A percentile compares a stretch with the other conserved stretches of the same genome.
Conservation (phyloP, 2,888 invertebrate genomes). For the Ryuthela nishihirai region DNA sequence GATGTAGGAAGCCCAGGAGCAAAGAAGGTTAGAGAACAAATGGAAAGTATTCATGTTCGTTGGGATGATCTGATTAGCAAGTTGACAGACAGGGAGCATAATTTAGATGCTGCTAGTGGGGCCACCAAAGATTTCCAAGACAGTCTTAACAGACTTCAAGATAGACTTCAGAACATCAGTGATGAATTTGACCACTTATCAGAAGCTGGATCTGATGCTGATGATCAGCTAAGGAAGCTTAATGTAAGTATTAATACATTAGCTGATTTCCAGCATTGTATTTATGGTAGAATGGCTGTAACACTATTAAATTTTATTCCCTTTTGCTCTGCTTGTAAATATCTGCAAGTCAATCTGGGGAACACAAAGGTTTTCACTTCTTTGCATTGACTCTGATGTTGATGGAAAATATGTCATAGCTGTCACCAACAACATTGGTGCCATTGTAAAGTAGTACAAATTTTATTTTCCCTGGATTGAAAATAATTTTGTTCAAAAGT, state of each 20-base stretch:
- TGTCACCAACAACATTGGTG: too few relatives aligned
- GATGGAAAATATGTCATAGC: too few relatives aligned
- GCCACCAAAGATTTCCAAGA: conserved; percentile 91
- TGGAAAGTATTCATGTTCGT: conserved; percentile 63
- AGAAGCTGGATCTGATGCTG: conserved; percentile 69
- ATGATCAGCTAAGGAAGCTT: conserved; percentile 80
- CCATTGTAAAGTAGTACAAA: too few relatives aligned
- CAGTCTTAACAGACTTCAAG: conserved; percentile 72
- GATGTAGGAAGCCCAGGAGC: conserved; percentile 60
- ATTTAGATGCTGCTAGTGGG: conserved; percentile 84
- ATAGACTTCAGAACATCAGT: conserved; percentile 80
- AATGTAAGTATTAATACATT: conserved; percentile 59
- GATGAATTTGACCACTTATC: conserved; percentile 81
- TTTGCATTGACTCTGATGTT: too few relatives aligned
- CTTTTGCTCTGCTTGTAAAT: too few relatives aligned
- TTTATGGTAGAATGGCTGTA: not conserved
- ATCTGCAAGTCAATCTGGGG: too few relatives aligned
- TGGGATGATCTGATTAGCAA: conserved; percentile 79
- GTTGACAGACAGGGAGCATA: conserved; percentile 81
- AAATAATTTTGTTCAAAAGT: too few relatives aligned
- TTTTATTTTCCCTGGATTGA: too few relatives aligned
- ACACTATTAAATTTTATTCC: not conserved
- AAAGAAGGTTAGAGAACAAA: conserved; percentile 65
- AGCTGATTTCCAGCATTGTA: too few relatives aligned
- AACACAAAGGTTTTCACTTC: too few relatives aligned